Evolutionary conservation across 2,888 invertebrate species (phyloP), one percentile per base, ranked within the genome.

Genomic region (Yponomeuta evonymella): DNA sequence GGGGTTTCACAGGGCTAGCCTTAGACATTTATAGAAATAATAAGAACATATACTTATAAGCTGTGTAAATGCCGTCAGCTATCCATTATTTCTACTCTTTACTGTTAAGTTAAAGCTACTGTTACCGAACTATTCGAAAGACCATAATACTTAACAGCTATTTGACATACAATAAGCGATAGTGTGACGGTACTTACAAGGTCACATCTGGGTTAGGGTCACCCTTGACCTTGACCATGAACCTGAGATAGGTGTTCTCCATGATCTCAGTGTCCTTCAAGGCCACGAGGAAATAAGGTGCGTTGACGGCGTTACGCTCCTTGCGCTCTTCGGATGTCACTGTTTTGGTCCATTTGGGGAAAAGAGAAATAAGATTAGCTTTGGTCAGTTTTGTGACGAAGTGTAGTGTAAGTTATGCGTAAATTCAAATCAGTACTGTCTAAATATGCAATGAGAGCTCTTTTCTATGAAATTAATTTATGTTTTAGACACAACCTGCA

Each of bases 261-360:
- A 97, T 87, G 48, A 98, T 94, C 84, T 98, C 97, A 0, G 98
- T 96, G 81, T 98, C 97, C 81, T 96, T 97, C 73, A 98, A 90
- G 33, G 95, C 95, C 67, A 98, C 96, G 71, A 96, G 81, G 89
- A 98, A 98, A 76, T 96, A 95, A 0, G 98, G 98, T 0, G 95
- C 94, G 76, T 97, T 96, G 48, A 95, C 92, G 73, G 95, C 94
- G 23, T 94, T 93, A 75, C 95, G 93, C 74, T 94, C 93, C 75
- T 93, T 94, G 72, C 95, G 94, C 80, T 97, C 96, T 80, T 95
- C 96, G 33, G 94, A 88, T 71, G 95, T 94, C 82, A 95, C 96
- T 97, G 77, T 67, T 43, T 10, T 62, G 62, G 62, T 62, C n/a
- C 62, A 23, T 62, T 43, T 43, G 43, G 43, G 33, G 43, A 43